These are phyloP conservation scores for Alligator mississippiensis DNA, from an alignment of 2,113 vertebrate genomes.

Conservation along the genomic window DNA sequence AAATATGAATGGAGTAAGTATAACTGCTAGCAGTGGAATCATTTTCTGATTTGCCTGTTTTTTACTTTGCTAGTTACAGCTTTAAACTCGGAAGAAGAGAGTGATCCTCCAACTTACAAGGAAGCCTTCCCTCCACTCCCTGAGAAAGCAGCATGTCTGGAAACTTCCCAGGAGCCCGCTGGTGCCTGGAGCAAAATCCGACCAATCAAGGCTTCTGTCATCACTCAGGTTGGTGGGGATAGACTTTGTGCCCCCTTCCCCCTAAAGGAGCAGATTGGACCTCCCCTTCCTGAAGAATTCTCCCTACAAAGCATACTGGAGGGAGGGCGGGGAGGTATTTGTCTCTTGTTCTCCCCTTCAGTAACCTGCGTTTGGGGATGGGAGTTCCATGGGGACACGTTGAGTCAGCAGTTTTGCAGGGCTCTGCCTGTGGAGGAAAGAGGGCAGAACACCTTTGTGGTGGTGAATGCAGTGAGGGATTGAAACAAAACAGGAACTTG, in stretches of 20 bases:
- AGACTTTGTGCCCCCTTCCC: not conserved
- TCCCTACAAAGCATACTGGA: not conserved
- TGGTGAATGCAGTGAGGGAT: not conserved
- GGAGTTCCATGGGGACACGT: not conserved
- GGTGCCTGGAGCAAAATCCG: slow-evolving; percentile 97
- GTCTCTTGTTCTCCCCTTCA: not conserved
- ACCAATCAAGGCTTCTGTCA: slow-evolving; percentile 96
- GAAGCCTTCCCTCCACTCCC: slow-evolving; percentile 99
- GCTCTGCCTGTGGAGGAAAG: not conserved
- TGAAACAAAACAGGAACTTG: not conserved
- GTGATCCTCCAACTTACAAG: slow-evolving; percentile 96
- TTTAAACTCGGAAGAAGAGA: slow-evolving; percentile 91
- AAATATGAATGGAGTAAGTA: not conserved
- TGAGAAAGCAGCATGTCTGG: slow-evolving; percentile 91
- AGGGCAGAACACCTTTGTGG: not conserved
- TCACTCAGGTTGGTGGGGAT: slow-evolving; percentile 91
- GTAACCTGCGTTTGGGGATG: not conserved
- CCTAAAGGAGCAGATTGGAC: not conserved
- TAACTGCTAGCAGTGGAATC: not conserved
- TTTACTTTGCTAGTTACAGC: slow-evolving; percentile 78
- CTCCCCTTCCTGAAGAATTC: not conserved
- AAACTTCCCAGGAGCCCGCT: slow-evolving; percentile 87
- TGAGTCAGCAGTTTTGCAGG: not conserved
- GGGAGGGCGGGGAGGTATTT: not conserved
- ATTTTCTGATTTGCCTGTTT: slow-evolving; percentile 25